A percentile compares a stretch with the other conserved stretches of the same genome.
Evolutionary conservation across 2,797 vertebrate species (phyloP).

Genomic region (Phoxinus dragarum): DNA sequence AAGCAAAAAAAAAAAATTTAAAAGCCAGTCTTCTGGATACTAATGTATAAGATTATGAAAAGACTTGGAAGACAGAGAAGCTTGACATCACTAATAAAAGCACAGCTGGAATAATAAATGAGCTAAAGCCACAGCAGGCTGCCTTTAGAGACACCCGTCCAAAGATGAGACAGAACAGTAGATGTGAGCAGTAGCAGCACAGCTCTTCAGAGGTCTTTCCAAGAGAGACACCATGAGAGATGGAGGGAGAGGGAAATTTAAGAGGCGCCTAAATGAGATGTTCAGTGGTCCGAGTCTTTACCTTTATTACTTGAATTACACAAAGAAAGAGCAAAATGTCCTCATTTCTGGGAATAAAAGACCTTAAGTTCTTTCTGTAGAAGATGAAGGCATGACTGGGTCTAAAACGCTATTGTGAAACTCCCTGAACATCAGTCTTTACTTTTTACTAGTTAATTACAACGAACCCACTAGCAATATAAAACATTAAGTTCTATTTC

Average conservation of each 20-base stretch:
- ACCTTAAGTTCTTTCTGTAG: background rate
- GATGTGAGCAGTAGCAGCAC: slow-evolving; percentile 8
- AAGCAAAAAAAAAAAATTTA: background rate
- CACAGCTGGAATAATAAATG: slow-evolving; percentile 48
- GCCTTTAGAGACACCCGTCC: slow-evolving; percentile 5
- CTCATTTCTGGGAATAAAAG: slow-evolving; percentile 5
- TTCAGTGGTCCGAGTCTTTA: slow-evolving; percentile 42
- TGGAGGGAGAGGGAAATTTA: background rate
- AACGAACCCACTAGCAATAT: background rate
- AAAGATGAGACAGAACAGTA: slow-evolving; percentile 7
- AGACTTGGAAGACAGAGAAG: slow-evolving; percentile 2
- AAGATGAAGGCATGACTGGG: background rate
- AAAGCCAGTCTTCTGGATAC: background rate
- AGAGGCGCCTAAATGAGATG: slow-evolving; percentile 16
- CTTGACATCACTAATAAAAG: slow-evolving; percentile 37
- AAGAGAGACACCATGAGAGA: background rate
- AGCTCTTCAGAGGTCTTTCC: slow-evolving; percentile 12
- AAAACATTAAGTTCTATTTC: background rate
- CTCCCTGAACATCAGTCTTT: slow-evolving; percentile 4
- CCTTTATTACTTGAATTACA: slow-evolving; percentile 58
- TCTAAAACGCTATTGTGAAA: background rate
- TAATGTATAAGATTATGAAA: slow-evolving; percentile 15
- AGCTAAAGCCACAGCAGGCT: slow-evolving; percentile 17
- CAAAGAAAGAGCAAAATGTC: slow-evolving; percentile 41
- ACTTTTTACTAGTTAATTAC: background rate